Evolutionary conservation across 2,888 invertebrate genomes (phyloP), one percentile per base, ranked within the genome.

Genomic region (Sphaerophoria taeniata): DNA sequence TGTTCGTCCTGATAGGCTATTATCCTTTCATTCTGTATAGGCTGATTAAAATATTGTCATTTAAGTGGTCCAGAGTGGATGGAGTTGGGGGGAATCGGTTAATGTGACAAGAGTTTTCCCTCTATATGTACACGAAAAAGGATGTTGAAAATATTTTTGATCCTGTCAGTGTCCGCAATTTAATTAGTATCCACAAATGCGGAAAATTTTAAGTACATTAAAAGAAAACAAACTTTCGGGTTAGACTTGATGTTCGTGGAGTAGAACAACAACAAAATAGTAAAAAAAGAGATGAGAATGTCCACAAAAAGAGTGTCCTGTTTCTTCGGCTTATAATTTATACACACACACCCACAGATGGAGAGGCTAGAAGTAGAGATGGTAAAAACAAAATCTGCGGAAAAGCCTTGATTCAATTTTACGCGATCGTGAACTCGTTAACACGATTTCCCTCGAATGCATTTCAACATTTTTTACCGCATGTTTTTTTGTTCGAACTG

Each of bases 331-430:
- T 71, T 71, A 45, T 49, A 39, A 67, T 79, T 65, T 82, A 43
- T 45, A 14, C 3, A 5, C 5, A 6, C 9, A 12, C 11, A 7
- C 24, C 11, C 11, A 16, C n/a, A 39, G 16, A 3, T 11, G 9
- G 11, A 34, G 36, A 34, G 34, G 34, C 7, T 36, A n/a, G 31
- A 7, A 12, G 14, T 34, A 71, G 16, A 60, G 61, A 53, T 61
- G 36, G 65, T 49, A 49, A 75, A 90, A 89, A 89, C 90, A 24
- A 53, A 92, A 92, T 91, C 92, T 91, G 88, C 89, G 89, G 90
- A 87, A 91, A 92, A 92, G 91, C 92, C 92, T 89, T 89, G 90
- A 91, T 91, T 92, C 91, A 92, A 92, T 92, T 92, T 91, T 92
- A 91, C 92, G 91, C 92, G 89, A 87, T 90, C 89, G 85, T 92